Evolutionary conservation across 2,113 vertebrate genomes (phyloP), one percentile per base, ranked within the genome.

Genomic region (Epinephelus fuscoguttatus): DNA sequence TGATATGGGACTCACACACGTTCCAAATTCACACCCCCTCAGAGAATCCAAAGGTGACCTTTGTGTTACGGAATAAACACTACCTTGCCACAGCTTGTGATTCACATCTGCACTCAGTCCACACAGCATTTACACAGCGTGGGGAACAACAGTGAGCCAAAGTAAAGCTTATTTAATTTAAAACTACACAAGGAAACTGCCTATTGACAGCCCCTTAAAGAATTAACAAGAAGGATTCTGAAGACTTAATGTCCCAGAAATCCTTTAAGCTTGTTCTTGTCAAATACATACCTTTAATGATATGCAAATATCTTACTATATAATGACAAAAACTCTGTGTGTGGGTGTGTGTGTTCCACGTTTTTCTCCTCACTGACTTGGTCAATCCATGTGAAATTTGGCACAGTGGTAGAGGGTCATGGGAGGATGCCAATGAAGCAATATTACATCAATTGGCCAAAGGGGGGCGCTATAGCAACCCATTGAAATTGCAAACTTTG

Each of bases 31-130:
- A n/a, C 23, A 47, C 33, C 64, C 23, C 63, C 27, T 4, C 33
- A 33, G 57, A 64, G 49, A 74, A 30, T 55, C 14, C 42, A 63
- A 69, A 86, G 84, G 74, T 78, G 69, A 82, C 79, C 74, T 74
- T 69, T 47, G 66, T 69, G 62, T 69, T 78, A 2, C 12, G 68
- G 73, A 49, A 57, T 42, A 64, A 37, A 17, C 30, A 23, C 23
- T 9, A 3, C 45, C 17, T 42, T 52, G 55, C 4, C 40, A 19
- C 53, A 25, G 53, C 23, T 55, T 69, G 47, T 69, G 49, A 72
- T 69, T 81, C 68, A 73, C 79, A 78, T 70, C 68, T 49, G 69
- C 62, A 42, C 84, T 57, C n/a, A 37, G 47, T 76, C 53, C 15
- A 8, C 66, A 19, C 47, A 18, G 55, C 5, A 18, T 49, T 55